A percentile compares a stretch with the other conserved stretches of the same genome.
These are phyloP conservation scores for Heteromormyrus szaboi DNA, from an alignment of 2,797 vertebrate genomes.

Conservation along the genomic window DNA sequence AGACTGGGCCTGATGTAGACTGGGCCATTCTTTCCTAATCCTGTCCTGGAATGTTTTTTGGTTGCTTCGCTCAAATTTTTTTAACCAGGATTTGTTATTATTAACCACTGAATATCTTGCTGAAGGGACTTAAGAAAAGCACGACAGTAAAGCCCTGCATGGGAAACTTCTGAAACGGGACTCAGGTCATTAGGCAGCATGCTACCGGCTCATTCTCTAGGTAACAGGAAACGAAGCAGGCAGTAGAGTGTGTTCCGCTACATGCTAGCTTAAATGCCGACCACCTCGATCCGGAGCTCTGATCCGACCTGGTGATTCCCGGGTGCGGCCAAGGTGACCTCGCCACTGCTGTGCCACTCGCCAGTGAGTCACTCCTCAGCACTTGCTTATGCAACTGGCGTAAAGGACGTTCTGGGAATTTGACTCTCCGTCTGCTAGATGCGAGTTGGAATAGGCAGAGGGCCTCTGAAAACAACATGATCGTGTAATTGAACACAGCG, in stretches of 20 bases:
- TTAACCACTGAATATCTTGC: neutral
- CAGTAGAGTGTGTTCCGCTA: neutral
- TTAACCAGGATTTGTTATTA: neutral
- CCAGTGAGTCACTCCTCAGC: neutral
- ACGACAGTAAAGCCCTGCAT: neutral
- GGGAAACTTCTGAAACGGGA: neutral
- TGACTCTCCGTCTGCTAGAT: neutral
- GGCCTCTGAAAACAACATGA: constrained; percentile 5
- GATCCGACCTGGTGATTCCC: neutral
- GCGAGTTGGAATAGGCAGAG: constrained; percentile 13
- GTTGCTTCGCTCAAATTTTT: neutral
- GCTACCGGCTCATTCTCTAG: neutral
- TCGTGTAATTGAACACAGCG: constrained; percentile 13
- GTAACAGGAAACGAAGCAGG: neutral
- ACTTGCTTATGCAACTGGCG: neutral
- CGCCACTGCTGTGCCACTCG: neutral
- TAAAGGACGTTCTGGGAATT: neutral
- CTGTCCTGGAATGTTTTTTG: neutral
- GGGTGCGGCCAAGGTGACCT: neutral
- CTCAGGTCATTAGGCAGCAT: neutral
- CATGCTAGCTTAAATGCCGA: neutral
- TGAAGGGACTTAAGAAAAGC: neutral
- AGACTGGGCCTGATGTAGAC: neutral
- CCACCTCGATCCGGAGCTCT: neutral
- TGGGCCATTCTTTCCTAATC: neutral